Evolutionary conservation across 2,797 vertebrate species (phyloP).

Genomic region (Coranthus polyacanthus): DNA sequence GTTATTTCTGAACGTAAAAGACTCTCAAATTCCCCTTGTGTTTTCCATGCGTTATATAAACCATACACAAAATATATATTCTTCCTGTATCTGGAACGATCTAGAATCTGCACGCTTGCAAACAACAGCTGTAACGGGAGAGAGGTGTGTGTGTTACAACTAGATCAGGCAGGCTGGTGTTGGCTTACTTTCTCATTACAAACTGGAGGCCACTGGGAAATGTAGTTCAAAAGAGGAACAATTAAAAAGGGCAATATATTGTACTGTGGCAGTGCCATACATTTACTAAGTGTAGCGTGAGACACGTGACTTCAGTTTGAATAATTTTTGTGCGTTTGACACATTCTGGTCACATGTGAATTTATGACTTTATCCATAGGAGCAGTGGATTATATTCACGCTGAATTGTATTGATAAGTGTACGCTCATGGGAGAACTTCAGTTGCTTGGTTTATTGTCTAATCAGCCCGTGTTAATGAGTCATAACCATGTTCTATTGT

Average conservation of each 20-base stretch:
- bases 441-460: too few species aligned
- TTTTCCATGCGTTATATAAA: too few species aligned
- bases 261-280: conserved; percentile 10
- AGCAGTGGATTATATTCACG: too few species aligned
- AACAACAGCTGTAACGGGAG: conserved; percentile 66
- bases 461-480: too few species aligned
- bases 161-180: conserved; percentile 64
- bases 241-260: conserved; percentile 16
- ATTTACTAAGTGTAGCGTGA: conserved; percentile 12
- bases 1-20: neutral
- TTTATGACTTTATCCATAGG: too few species aligned
- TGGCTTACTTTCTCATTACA: conserved; percentile 69
- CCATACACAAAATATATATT: too few species aligned
- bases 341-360: too few species aligned
- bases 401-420: too few species aligned
- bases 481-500: too few species aligned
- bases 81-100: conserved; percentile 38
- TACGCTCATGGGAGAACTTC: too few species aligned
- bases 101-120: conserved; percentile 22
- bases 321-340: too few species aligned
- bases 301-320: neutral
- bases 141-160: conserved; percentile 60
- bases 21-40: neutral
- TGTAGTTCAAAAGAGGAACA: conserved; percentile 15
- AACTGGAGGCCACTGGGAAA: conserved; percentile 29